phyloP scores from a whole-genome alignment of 2,888 invertebrate genomes.

The Gasteruption jaculator region DNA sequence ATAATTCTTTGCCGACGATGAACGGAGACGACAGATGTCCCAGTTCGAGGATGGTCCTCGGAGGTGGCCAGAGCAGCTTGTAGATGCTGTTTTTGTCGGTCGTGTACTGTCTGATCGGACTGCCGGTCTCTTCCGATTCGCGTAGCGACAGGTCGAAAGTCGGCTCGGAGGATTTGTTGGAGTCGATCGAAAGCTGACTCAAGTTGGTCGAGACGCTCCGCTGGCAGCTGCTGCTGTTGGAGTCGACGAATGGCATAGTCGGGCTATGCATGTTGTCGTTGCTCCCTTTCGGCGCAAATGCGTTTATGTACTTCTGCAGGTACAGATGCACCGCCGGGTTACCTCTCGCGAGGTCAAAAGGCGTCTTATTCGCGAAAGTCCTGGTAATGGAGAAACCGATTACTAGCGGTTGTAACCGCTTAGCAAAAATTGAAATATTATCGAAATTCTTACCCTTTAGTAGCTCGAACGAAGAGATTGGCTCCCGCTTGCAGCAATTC shows the following conservation, averaged over 20 bases:
- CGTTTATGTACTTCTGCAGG: conserved; percentile 38
- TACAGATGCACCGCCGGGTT: conserved; percentile 37
- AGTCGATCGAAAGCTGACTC: conserved; percentile 45
- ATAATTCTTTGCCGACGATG: conserved; percentile 50
- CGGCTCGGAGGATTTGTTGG: conserved; percentile 43
- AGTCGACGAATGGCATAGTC: conserved; percentile 33
- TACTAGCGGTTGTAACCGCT: conserved; percentile 1
- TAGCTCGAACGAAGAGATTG: conserved; percentile 54
- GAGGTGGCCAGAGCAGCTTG: conserved; percentile 58
- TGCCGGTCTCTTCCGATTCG: conserved; percentile 34
- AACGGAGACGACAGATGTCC: conserved; percentile 51
- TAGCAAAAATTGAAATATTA: conserved; percentile 4
- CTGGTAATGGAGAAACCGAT: conserved; percentile 26
- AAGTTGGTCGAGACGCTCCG: conserved; percentile 41
- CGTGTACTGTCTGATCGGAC: conserved; percentile 34
- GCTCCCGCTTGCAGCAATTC: conserved; percentile 57
- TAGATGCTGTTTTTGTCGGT: conserved; percentile 38
- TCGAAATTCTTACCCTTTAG: conserved; percentile 49
- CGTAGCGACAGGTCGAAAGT: conserved; percentile 36
- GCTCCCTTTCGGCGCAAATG: conserved; percentile 37
- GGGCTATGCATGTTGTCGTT: conserved; percentile 40
- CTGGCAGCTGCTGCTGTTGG: conserved; percentile 40
- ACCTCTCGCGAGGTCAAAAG: conserved; percentile 40
- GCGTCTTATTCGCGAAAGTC: conserved; percentile 46
- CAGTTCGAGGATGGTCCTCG: conserved; percentile 56